phyloP scores from a whole-genome alignment of 2,797 vertebrate genomes.

The Microctenopoma stevenorrisi region DNA sequence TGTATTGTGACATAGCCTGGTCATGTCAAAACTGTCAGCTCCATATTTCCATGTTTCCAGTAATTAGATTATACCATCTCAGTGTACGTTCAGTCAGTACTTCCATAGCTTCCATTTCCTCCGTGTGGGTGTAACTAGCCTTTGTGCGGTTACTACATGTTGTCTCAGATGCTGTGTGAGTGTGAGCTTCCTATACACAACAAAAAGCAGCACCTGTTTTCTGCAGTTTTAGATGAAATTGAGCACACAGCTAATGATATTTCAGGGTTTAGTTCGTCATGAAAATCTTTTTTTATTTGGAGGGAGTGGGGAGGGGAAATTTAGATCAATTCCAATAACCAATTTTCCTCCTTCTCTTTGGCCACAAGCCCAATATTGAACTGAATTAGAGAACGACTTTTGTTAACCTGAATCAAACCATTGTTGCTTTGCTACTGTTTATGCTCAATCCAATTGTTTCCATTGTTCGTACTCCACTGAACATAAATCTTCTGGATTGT shows the following conservation, averaged over 20 bases:
- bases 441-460: constrained; percentile 27
- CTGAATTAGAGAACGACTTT: constrained; percentile 7
- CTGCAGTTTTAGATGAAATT: constrained; percentile 6
- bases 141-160: not conserved
- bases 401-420: constrained; percentile 19
- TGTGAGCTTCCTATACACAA: not conserved
- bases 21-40: not conserved
- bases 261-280: constrained; percentile 40
- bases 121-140: not conserved
- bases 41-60: not conserved
- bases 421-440: constrained; percentile 14
- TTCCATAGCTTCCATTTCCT: not conserved
- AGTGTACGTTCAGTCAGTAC: not conserved
- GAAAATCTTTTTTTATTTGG: constrained; percentile 48
- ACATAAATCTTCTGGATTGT: constrained; percentile 21
- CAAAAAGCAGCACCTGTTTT: not conserved
- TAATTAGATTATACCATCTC: too few species aligned
- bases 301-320: constrained; percentile 11
- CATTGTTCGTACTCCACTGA: constrained; percentile 9
- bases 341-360: constrained; percentile 21
- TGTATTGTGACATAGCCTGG: not conserved
- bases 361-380: constrained; percentile 26
- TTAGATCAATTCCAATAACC: constrained; percentile 43
- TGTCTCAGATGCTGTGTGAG: constrained; percentile 12
- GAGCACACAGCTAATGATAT: constrained; percentile 22